A percentile compares a stretch with the other conserved stretches of the same genome.
phyloP scores from a whole-genome alignment of 2,113 vertebrate species.

The Corvus moneduloides region DNA sequence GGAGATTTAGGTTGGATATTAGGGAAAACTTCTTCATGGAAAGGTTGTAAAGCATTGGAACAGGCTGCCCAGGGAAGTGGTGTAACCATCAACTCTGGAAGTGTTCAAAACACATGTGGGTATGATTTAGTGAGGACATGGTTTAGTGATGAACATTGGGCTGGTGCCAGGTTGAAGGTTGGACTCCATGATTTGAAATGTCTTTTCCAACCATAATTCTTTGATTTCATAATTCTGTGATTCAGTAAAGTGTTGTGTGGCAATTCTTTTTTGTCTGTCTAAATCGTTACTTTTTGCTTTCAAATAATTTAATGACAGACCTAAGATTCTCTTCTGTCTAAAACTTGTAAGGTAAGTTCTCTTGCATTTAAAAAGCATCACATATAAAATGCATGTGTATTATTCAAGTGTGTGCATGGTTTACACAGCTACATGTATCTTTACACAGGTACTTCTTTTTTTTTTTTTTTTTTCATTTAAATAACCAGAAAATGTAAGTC shows the following conservation, averaged over 20 bases:
- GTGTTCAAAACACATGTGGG: background rate
- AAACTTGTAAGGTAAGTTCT: background rate
- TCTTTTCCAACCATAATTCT: rapidly evolving
- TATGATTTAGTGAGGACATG: background rate
- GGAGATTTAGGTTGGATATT: rapidly evolving
- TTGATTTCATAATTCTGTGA: background rate
- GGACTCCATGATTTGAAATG: background rate
- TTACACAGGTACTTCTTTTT: background rate
- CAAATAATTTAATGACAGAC: background rate
- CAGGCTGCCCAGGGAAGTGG: no score
- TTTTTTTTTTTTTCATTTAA: background rate
- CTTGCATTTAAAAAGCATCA: background rate
- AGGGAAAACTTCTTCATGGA: background rate
- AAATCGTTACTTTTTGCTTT: background rate
- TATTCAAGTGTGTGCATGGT: background rate
- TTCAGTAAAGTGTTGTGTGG: background rate
- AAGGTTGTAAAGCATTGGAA: background rate
- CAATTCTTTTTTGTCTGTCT: background rate
- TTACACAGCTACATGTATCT: background rate
- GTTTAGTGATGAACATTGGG: background rate
- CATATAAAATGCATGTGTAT: background rate
- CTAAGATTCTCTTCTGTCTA: background rate
- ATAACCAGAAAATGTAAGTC: background rate
- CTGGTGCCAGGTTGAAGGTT: rapidly evolving
- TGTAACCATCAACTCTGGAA: background rate